Percentiles rank a stretch among this genome's conserved stretches.
Evolutionary conservation across 2,113 vertebrate species (phyloP).

Genomic region (Myotis brandtii): DNA sequence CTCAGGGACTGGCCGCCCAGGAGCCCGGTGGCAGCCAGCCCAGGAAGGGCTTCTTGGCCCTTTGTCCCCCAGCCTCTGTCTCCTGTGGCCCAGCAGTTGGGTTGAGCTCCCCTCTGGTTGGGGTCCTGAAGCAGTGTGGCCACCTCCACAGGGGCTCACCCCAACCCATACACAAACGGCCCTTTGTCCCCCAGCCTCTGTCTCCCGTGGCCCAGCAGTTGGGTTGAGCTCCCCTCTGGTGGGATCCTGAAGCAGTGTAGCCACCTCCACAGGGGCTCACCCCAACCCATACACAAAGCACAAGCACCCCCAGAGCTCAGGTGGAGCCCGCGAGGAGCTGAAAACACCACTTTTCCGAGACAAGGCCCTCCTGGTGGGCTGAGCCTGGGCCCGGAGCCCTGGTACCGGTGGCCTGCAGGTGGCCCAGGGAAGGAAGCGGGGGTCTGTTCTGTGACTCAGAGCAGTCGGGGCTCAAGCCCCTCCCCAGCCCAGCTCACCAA

Average conservation of each 20-base stretch:
- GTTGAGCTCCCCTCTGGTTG: neutral
- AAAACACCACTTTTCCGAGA: neutral
- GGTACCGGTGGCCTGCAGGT: neutral
- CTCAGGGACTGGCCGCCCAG: neutral
- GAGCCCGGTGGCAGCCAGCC: neutral
- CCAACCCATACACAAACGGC: neutral
- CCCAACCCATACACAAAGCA: conserved; percentile 52
- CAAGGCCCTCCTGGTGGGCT: neutral
- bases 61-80: neutral
- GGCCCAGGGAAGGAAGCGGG: neutral
- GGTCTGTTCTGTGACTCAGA: neutral
- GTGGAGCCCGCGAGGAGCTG: neutral
- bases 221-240: no score
- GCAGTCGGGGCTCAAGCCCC: neutral
- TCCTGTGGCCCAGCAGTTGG: neutral
- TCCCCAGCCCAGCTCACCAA: neutral
- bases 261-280: neutral
- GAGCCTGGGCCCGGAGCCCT: neutral
- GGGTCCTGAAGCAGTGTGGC: neutral
- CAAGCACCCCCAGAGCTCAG: conserved; percentile 45
- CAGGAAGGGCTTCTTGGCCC: neutral
- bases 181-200: no score
- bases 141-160: neutral
- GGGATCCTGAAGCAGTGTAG: neutral
- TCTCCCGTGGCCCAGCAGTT: no score